phyloP scores from a whole-genome alignment of 1,140 invertebrate genomes.

The Drosophila pectinifera region DNA sequence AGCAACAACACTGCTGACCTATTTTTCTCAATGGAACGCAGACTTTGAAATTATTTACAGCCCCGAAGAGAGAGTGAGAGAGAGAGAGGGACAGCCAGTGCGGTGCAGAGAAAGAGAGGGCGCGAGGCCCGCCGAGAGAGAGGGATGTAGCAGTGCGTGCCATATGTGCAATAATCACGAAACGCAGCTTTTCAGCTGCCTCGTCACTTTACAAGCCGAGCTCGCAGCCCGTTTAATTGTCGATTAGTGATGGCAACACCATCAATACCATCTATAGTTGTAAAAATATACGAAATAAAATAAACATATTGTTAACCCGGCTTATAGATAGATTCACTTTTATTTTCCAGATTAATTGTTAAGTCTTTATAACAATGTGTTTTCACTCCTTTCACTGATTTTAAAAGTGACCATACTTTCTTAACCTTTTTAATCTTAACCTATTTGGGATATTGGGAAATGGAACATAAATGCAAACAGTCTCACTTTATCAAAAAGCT shows the following conservation, averaged over 20 bases:
- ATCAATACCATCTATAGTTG: neutral
- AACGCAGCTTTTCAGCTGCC: constrained; percentile 43
- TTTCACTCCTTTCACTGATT: no score
- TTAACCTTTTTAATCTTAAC: no score
- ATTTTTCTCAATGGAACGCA: constrained; percentile 59
- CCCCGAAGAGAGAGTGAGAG: constrained; percentile 34
- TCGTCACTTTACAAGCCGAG: constrained; percentile 68
- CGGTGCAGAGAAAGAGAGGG: constrained; percentile 13
- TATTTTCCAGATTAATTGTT: no score
- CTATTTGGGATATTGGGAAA: no score
- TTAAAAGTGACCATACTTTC: no score
- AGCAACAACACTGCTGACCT: constrained; percentile 70
- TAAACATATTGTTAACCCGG: no score
- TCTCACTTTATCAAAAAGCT: no score
- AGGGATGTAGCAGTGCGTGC: constrained; percentile 17
- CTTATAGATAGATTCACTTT: no score
- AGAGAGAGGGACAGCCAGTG: constrained; percentile 33
- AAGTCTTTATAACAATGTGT: no score
- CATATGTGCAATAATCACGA: constrained; percentile 64
- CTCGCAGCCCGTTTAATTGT: constrained; percentile 51
- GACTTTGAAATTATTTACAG: constrained; percentile 79
- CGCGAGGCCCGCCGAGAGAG: neutral
- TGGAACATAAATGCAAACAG: no score
- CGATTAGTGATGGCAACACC: constrained; percentile 1
- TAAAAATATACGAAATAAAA: neutral